Conservation (phyloP, 1,140 invertebrate genomes). For the Parasteatoda tepidariorum region DNA sequence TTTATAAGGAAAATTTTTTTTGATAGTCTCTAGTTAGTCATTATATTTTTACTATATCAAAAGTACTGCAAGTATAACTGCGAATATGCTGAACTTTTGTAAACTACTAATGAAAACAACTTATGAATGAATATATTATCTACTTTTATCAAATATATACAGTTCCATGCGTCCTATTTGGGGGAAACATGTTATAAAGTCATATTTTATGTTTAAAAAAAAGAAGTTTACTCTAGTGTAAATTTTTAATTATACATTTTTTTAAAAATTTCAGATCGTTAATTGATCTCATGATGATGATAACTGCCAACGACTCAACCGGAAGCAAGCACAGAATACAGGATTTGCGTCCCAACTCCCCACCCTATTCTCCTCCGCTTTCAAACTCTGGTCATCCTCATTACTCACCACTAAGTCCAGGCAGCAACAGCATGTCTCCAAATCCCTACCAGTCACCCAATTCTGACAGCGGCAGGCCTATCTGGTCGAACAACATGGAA, state of each 20-base stretch:
- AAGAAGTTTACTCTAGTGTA: no score
- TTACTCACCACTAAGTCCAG: not conserved
- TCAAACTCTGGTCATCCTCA: not conserved
- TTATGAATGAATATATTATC: no score
- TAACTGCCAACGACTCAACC: constrained; percentile 33
- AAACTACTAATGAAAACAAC: no score
- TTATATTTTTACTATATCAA: no score
- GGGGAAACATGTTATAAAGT: no score
- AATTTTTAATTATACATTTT: not conserved
- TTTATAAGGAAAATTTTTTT: no score
- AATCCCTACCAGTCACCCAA: constrained; percentile 18
- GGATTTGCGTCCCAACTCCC: not conserved
- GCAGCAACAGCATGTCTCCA: constrained; percentile 42
- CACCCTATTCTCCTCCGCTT: not conserved
- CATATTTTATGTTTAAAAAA: no score
- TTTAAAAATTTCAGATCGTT: not conserved
- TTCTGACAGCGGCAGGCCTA: not conserved
- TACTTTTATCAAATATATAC: no score
- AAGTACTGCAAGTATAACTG: no score
- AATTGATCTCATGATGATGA: constrained; percentile 38
- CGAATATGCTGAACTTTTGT: no score
- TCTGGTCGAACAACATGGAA: constrained; percentile 9
- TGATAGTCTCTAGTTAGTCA: no score
- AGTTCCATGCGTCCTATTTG: no score
- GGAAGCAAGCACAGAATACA: not conserved